Conservation (phyloP, 1,140 invertebrate genomes). For the Drosophila subobscura region DNA sequence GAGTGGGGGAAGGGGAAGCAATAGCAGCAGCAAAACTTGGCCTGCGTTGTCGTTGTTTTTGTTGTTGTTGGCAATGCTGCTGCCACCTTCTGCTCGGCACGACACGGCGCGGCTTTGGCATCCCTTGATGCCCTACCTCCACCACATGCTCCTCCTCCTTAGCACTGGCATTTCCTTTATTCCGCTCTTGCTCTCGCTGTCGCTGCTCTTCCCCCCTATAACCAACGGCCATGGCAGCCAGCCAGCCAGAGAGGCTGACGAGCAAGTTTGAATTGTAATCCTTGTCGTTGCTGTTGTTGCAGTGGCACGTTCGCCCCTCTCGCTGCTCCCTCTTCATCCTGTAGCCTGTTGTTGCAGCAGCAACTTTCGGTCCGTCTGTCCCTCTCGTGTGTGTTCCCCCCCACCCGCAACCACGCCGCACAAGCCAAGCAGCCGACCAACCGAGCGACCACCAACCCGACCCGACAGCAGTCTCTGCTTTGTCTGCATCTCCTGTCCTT, state of each 20-base stretch:
- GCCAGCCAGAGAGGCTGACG: slow-evolving; percentile 70
- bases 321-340: slow-evolving; percentile 16
- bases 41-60: slow-evolving; percentile 35
- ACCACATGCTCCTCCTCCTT: slow-evolving; percentile 4
- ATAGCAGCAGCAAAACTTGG: slow-evolving; percentile 51
- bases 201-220: not conserved
- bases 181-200: slow-evolving; percentile 7
- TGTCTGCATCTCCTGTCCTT: slow-evolving; percentile 37
- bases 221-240: slow-evolving; percentile 64
- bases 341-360: slow-evolving; percentile 49
- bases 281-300: slow-evolving; percentile 67
- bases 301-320: slow-evolving; percentile 49
- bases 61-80: slow-evolving; percentile 57
- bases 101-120: slow-evolving; percentile 32
- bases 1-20: not conserved
- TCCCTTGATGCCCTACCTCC: slow-evolving; percentile 16
- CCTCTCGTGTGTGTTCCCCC: slow-evolving; percentile 3
- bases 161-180: slow-evolving; percentile 25
- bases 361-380: slow-evolving; percentile 47
- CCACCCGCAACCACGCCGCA: slow-evolving; percentile 1
- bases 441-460: too few species aligned
- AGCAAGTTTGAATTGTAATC: slow-evolving; percentile 81
- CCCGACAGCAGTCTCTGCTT: slow-evolving; percentile 68
- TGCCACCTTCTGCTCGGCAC: slow-evolving; percentile 62
- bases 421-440: slow-evolving; percentile 44